Conservation (phyloP, 2,888 invertebrate species). For the Oligia strigilis region DNA sequence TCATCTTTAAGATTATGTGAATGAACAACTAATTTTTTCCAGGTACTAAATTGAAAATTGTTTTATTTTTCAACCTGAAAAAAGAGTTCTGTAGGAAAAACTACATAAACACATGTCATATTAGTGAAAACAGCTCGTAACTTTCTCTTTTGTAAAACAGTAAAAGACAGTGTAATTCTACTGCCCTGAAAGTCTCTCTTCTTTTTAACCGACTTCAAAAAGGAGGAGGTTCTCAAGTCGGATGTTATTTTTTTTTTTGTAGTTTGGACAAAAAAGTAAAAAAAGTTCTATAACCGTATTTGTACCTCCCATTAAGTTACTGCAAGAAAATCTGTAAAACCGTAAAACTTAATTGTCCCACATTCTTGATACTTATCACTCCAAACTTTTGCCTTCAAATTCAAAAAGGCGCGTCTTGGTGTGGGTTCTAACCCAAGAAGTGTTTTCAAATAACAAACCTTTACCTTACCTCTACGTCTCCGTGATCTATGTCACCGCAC, state of each 20-base stretch:
- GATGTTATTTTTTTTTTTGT: too few species aligned
- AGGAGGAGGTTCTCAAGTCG: too few species aligned
- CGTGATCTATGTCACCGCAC: constrained; percentile 44
- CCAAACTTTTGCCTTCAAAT: background rate
- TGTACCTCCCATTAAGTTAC: too few species aligned
- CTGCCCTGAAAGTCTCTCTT: background rate
- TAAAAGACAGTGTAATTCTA: background rate
- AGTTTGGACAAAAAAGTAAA: too few species aligned
- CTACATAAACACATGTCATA: too few species aligned
- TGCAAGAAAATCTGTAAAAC: background rate
- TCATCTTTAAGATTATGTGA: constrained; percentile 27
- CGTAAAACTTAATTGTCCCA: background rate
- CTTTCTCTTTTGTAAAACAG: background rate
- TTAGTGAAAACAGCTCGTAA: background rate
- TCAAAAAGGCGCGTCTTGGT: background rate
- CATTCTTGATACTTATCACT: background rate
- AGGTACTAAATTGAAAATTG: background rate
- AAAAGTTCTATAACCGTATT: background rate
- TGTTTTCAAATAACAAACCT: constrained; percentile 4
- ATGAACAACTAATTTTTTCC: background rate
- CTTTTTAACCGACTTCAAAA: too few species aligned
- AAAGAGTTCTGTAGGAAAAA: too few species aligned
- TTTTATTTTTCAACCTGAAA: too few species aligned
- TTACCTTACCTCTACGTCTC: background rate
- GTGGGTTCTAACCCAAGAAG: background rate